Percentiles rank a stretch among this genome's conserved stretches.
phyloP scores from a whole-genome alignment of 2,888 invertebrate species.

The Lepidochrysops patricia region DNA sequence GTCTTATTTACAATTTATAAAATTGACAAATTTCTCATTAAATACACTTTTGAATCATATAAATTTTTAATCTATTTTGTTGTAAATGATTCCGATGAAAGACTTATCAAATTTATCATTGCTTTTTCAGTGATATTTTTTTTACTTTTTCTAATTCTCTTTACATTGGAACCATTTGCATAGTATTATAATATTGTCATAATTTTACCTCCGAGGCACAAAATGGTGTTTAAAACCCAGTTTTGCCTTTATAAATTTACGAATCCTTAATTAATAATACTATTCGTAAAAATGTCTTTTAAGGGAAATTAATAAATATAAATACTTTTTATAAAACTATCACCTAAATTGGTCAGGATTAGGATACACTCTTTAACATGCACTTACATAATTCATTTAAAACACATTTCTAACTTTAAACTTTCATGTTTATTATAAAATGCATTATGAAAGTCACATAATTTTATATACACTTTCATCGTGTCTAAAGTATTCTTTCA shows the following conservation, averaged over 20 bases:
- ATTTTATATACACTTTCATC: slow-evolving; percentile 24
- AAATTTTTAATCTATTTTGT: slow-evolving; percentile 26
- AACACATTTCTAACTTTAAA: slow-evolving; percentile 23
- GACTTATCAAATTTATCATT: not conserved
- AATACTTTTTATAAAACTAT: slow-evolving; percentile 59
- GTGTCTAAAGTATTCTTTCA: slow-evolving; percentile 14
- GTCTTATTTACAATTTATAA: slow-evolving; percentile 70
- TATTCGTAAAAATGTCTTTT: slow-evolving; percentile 75
- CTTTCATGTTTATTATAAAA: slow-evolving; percentile 23
- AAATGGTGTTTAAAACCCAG: slow-evolving; percentile 68
- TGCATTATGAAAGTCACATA: slow-evolving; percentile 25
- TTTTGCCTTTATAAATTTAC: slow-evolving; percentile 59
- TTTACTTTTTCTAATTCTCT: slow-evolving; percentile 8
- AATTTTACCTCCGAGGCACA: slow-evolving; percentile 55
- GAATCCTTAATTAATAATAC: slow-evolving; percentile 73
- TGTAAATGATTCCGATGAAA: slow-evolving; percentile 10
- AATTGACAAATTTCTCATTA: slow-evolving; percentile 60
- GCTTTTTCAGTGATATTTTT: not conserved
- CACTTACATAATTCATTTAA: slow-evolving; percentile 26
- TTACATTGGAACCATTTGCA: slow-evolving; percentile 22
- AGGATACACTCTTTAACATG: slow-evolving; percentile 58
- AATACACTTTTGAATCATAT: slow-evolving; percentile 43
- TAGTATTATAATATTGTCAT: slow-evolving; percentile 54
- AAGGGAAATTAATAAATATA: slow-evolving; percentile 68
- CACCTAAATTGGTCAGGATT: slow-evolving; percentile 68